Evolutionary conservation across 2,113 vertebrate species (phyloP).

Genomic region (Casuarius casuarius): DNA sequence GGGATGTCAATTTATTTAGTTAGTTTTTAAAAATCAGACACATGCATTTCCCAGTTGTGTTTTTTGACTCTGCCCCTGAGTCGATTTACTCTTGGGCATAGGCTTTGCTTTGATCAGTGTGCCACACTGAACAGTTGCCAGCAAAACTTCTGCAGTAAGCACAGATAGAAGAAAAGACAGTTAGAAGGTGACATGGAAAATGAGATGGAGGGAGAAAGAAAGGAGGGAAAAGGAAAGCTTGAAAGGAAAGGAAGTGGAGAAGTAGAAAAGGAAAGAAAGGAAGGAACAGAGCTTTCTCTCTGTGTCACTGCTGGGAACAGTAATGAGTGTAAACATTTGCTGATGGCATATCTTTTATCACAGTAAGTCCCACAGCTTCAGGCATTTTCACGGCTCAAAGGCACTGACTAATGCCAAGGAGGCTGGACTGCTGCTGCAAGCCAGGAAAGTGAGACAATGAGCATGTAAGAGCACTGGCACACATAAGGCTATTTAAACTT

Average conservation of each 20-base stretch:
- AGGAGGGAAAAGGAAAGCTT: background rate
- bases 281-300: background rate
- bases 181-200: background rate
- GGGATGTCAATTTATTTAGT: background rate
- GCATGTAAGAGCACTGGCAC: background rate
- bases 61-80: background rate
- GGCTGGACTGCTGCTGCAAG: background rate
- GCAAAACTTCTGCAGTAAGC: background rate
- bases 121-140: background rate
- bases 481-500: background rate
- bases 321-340: constrained; percentile 50
- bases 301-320: constrained; percentile 18
- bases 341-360: constrained; percentile 44
- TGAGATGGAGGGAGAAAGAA: background rate
- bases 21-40: background rate
- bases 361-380: constrained; percentile 37
- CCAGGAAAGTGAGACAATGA: constrained; percentile 29
- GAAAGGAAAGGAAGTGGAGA: background rate
- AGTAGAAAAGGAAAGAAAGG: background rate
- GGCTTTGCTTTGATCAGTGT: background rate
- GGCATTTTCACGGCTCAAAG: constrained; percentile 24
- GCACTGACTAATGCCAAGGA: constrained; percentile 35
- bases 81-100: rapidly evolving
- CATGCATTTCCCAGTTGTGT: background rate
- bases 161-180: background rate